Percentiles rank a stretch among this genome's conserved stretches.
Conservation (phyloP, 2,797 vertebrate genomes). For the Sebastes oblongus region DNA sequence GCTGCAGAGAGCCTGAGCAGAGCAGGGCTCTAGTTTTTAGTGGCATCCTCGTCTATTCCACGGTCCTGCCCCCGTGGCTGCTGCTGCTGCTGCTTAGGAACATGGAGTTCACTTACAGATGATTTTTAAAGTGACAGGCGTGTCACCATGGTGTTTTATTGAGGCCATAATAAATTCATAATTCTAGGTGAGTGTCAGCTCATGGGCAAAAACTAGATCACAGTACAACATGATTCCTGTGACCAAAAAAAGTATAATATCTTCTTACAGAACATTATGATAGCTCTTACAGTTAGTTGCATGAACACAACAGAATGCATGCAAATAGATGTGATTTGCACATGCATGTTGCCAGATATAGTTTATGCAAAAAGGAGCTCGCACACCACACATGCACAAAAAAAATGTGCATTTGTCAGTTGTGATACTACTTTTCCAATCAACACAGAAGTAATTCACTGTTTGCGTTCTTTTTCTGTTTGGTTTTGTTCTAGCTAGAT, state of each 20-base stretch:
- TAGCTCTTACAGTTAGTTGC: background rate
- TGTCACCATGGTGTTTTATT: conserved; percentile 8
- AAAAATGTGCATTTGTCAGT: background rate
- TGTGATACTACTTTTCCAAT: background rate
- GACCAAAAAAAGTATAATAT: background rate
- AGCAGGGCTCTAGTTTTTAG: background rate
- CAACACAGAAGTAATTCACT: background rate
- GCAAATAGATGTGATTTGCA: background rate
- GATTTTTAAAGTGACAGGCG: conserved; percentile 9
- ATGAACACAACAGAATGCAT: background rate
- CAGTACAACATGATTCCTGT: background rate
- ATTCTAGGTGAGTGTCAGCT: background rate
- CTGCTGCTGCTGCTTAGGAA: background rate
- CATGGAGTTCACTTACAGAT: conserved; percentile 21
- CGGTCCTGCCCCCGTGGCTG: conserved; percentile 9
- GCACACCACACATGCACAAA: background rate
- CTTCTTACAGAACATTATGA: background rate
- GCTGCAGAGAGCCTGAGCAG: conserved; percentile 10
- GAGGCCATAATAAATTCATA: background rate
- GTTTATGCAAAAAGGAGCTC: background rate
- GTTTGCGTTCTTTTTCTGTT: background rate
- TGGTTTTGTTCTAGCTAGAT: background rate
- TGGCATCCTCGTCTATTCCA: background rate
- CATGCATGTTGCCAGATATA: background rate
- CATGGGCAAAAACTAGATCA: background rate